A percentile compares a stretch with the other conserved stretches of the same genome.
Conservation (phyloP, 2,797 vertebrate genomes). For the Mionectes olivaceus region DNA sequence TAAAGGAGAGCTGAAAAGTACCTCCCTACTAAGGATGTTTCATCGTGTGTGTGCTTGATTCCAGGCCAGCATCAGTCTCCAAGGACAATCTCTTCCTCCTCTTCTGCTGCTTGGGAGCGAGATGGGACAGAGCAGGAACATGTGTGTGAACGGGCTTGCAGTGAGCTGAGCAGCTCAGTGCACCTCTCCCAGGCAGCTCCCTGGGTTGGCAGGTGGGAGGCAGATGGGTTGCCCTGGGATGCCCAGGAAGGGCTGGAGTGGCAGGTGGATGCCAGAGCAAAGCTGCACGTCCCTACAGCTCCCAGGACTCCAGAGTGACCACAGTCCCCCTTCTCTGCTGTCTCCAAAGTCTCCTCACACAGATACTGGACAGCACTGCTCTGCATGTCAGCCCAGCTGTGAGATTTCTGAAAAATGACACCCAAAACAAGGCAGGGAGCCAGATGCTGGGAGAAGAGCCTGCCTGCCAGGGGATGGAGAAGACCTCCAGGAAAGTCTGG, state of each 20-base stretch:
- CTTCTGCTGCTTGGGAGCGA: background rate
- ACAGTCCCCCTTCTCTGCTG: background rate
- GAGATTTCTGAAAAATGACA: background rate
- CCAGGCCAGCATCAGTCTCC: background rate
- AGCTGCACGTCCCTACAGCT: background rate
- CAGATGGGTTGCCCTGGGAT: background rate
- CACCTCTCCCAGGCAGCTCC: background rate
- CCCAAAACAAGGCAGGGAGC: background rate
- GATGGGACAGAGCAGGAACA: background rate
- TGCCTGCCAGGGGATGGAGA: background rate
- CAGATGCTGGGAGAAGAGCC: background rate
- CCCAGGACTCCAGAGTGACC: background rate
- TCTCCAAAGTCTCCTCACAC: background rate
- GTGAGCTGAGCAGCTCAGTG: background rate
- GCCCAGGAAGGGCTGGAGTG: background rate
- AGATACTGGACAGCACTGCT: background rate
- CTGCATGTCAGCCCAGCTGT: background rate
- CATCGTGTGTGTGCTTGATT: background rate
- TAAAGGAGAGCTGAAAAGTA: background rate
- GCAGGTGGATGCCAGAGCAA: background rate
- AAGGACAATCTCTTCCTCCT: background rate
- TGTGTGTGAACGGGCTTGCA: background rate
- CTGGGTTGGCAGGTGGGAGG: background rate
- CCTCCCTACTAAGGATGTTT: background rate
- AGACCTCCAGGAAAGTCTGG: background rate